phyloP scores from a whole-genome alignment of 2,113 vertebrate species.

The Prinia subflava region DNA sequence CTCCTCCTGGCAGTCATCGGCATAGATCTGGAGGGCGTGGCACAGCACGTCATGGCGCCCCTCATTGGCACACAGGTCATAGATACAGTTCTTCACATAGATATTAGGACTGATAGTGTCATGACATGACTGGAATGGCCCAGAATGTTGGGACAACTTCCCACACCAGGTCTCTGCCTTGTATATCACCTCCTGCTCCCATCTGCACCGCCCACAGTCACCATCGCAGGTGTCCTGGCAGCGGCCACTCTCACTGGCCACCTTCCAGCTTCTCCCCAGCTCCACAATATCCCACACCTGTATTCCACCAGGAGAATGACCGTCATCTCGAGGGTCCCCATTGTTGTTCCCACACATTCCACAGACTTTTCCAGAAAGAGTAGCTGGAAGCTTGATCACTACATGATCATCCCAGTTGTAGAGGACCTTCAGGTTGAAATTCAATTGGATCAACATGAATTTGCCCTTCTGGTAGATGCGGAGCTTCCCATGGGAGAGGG shows the following conservation, averaged over 20 bases:
- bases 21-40: constrained; percentile 62
- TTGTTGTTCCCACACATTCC: constrained; percentile 60
- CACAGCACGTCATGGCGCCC: constrained; percentile 59
- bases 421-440: constrained; percentile 68
- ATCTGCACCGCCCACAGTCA: too few relatives aligned
- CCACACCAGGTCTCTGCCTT: too few relatives aligned
- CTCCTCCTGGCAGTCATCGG: constrained; percentile 57
- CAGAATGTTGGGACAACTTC: too few relatives aligned
- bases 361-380: neutral
- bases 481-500: constrained; percentile 56
- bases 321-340: neutral
- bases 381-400: constrained; percentile 46
- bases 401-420: constrained; percentile 75
- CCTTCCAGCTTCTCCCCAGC: too few relatives aligned
- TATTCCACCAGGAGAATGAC: too few relatives aligned
- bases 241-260: too few relatives aligned
- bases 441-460: constrained; percentile 34
- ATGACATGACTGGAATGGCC: neutral
- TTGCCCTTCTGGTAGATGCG: constrained; percentile 58
- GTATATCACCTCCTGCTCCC: too few relatives aligned
- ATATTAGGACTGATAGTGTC: constrained; percentile 8
- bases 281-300: too few relatives aligned
- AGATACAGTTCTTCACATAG: constrained; percentile 71
- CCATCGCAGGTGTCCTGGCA: too few relatives aligned
- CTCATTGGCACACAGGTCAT: constrained; percentile 64